Evolutionary conservation across 2,888 invertebrate species (phyloP).

Genomic region (Platycheirus rosarum): DNA sequence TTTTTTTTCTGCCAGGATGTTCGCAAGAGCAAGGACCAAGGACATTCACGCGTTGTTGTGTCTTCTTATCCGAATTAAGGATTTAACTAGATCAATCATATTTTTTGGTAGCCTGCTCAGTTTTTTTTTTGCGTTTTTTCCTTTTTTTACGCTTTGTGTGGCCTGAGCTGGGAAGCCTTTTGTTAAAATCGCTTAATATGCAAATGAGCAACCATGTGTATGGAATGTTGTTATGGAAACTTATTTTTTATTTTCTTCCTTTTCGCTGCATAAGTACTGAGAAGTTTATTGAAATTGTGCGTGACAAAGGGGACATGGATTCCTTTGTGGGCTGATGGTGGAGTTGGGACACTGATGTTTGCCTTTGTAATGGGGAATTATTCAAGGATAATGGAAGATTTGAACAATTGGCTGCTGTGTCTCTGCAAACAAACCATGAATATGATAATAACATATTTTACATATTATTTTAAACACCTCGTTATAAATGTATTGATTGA

Average conservation of each 20-base stretch:
- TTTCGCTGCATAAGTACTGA: constrained; percentile 24
- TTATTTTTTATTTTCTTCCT: constrained; percentile 9
- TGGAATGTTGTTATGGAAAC: constrained; percentile 58
- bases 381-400: neutral
- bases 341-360: neutral
- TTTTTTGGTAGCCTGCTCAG: constrained; percentile 48
- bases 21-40: constrained; percentile 30
- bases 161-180: constrained; percentile 60
- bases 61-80: constrained; percentile 71
- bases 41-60: constrained; percentile 69
- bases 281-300: constrained; percentile 15
- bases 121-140: neutral
- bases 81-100: constrained; percentile 70
- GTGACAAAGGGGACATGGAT: neutral
- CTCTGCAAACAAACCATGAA: neutral
- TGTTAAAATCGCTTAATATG: constrained; percentile 68
- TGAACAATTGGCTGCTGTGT: constrained; percentile 6
- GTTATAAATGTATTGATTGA: too few relatives aligned
- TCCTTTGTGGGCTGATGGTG: neutral
- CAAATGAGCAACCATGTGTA: constrained; percentile 71
- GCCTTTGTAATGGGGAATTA: neutral
- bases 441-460: too few relatives aligned
- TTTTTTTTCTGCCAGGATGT: neutral
- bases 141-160: constrained; percentile 35
- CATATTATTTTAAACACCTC: too few relatives aligned